phyloP scores from a whole-genome alignment of 2,888 invertebrate species.

The Trichopria drosophilae region DNA sequence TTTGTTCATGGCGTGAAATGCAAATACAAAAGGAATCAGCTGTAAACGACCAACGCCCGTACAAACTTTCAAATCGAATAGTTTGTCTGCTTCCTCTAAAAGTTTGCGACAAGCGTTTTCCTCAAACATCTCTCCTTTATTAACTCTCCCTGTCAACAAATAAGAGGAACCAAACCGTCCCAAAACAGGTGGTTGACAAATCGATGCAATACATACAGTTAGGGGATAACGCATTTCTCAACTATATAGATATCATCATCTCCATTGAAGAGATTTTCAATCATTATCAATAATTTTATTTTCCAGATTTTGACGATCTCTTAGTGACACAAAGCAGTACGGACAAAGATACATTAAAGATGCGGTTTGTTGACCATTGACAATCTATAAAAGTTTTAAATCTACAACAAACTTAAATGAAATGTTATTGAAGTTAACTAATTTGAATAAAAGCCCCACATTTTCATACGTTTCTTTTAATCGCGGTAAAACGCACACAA shows the following conservation, averaged over 20 bases:
- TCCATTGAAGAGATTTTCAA: not conserved
- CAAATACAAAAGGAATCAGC: not conserved
- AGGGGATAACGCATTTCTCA: no score
- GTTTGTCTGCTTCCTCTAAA: not conserved
- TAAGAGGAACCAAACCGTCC: no score
- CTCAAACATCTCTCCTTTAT: no score
- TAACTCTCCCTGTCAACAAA: no score
- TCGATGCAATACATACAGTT: no score
- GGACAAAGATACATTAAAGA: not conserved
- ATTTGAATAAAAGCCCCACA: conserved; percentile 2
- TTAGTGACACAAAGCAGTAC: not conserved
- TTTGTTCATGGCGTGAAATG: conserved; percentile 4
- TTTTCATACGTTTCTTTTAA: conserved; percentile 1
- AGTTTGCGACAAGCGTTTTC: no score
- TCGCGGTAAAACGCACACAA: conserved; percentile 2
- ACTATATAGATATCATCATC: conserved; percentile 2
- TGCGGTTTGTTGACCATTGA: conserved; percentile 3
- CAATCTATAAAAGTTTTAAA: not conserved
- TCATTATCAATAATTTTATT: not conserved
- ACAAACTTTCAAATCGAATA: not conserved
- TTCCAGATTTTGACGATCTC: not conserved
- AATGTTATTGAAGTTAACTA: not conserved
- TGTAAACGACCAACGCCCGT: not conserved
- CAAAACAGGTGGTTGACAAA: no score
- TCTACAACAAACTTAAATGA: not conserved